Evolutionary conservation across 1,140 invertebrate species (phyloP).

Genomic region (Drosophila burlai): DNA sequence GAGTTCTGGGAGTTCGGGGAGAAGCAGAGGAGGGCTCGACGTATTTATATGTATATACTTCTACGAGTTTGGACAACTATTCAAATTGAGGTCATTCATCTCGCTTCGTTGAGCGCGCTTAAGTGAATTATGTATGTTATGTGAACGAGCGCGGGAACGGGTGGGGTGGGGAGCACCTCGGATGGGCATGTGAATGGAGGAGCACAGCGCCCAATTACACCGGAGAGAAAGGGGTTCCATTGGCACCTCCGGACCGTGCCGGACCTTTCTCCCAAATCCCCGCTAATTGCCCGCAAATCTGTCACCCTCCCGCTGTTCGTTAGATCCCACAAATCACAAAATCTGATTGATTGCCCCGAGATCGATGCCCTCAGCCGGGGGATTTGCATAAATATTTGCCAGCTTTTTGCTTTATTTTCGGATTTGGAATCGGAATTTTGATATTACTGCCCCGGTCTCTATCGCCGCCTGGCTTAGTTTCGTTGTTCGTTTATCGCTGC

Average conservation of each 20-base stretch:
- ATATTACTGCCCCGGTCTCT: slow-evolving; percentile 38
- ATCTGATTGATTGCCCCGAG: slow-evolving; percentile 60
- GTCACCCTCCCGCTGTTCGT: slow-evolving; percentile 29
- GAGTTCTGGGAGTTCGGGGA: slow-evolving; percentile 33
- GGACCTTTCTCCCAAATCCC: slow-evolving; percentile 55
- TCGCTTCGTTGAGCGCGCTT: slow-evolving; percentile 83
- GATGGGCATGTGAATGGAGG: slow-evolving; percentile 47
- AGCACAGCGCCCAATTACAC: slow-evolving; percentile 15
- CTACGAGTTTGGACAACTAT: slow-evolving; percentile 60
- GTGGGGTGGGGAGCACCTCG: slow-evolving; percentile 15
- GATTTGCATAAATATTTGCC: slow-evolving; percentile 74
- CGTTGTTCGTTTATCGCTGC: slow-evolving; percentile 11
- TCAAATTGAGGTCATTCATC: slow-evolving; percentile 85
- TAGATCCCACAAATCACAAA: slow-evolving; percentile 13
- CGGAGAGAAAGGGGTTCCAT: slow-evolving; percentile 30
- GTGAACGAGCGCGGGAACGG: slow-evolving; percentile 34
- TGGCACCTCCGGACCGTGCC: slow-evolving; percentile 57
- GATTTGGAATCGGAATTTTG: slow-evolving; percentile 46
- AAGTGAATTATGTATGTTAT: slow-evolving; percentile 82
- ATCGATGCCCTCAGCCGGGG: slow-evolving; percentile 45
- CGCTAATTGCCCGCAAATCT: slow-evolving; percentile 70
- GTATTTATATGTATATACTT: slow-evolving; percentile 16
- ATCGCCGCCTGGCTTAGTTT: slow-evolving; percentile 18
- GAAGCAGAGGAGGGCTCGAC: slow-evolving; percentile 18
- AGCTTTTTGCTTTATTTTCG: slow-evolving; percentile 37